Percentiles rank a stretch among this genome's conserved stretches.
These are phyloP conservation scores for Leptatherina wallacei DNA, from an alignment of 2,797 vertebrate genomes.

Conservation along the genomic window DNA sequence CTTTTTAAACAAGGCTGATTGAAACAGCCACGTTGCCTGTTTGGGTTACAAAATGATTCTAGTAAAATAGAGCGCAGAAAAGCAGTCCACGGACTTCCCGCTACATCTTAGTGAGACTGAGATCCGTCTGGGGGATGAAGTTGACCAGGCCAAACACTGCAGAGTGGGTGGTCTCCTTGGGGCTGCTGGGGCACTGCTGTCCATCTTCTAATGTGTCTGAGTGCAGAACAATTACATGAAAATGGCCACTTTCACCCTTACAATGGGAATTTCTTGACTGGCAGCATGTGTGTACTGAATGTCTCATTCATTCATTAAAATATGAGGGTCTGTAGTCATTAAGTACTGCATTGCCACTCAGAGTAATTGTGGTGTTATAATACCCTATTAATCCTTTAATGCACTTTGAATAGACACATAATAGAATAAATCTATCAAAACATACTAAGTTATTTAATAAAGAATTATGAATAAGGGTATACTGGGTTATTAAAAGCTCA, in stretches of 20 bases:
- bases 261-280: slow-evolving; percentile 55
- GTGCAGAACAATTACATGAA: slow-evolving; percentile 70
- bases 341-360: background rate
- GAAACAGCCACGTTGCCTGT: background rate
- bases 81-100: background rate
- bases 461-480: background rate
- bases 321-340: background rate
- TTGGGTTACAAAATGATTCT: background rate
- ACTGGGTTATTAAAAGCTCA: background rate
- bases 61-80: background rate
- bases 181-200: slow-evolving; percentile 48
- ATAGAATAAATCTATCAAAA: background rate
- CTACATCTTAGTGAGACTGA: background rate
- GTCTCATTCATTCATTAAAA: slow-evolving; percentile 28
- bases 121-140: slow-evolving; percentile 18
- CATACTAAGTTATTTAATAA: background rate
- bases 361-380: background rate
- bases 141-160: slow-evolving; percentile 57
- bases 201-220: slow-evolving; percentile 71
- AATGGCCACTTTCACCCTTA: slow-evolving; percentile 56
- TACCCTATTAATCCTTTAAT: background rate
- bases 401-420: background rate
- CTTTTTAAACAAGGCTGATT: slow-evolving; percentile 14
- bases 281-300: slow-evolving; percentile 44
- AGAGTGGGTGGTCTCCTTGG: slow-evolving; percentile 72